Percentiles rank a stretch among this genome's conserved stretches.
Conservation (phyloP, 2,888 invertebrate genomes). For the Drosophila diplacantha region DNA sequence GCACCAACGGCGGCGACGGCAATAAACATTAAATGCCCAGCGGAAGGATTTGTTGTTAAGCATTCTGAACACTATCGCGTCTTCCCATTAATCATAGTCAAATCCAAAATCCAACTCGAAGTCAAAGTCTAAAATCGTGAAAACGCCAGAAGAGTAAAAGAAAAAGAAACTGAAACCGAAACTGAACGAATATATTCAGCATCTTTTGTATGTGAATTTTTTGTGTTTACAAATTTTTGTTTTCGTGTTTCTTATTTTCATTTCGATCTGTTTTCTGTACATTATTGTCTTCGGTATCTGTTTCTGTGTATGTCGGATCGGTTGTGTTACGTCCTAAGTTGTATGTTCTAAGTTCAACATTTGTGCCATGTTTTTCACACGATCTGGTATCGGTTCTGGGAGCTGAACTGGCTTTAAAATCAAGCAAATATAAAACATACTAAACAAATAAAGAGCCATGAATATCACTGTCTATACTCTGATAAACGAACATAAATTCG, state of each 20-base stretch:
- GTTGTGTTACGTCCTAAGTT: constrained; percentile 35
- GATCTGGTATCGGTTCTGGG: constrained; percentile 34
- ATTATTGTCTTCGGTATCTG: constrained; percentile 20
- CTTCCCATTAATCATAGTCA: constrained; percentile 40
- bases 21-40: constrained; percentile 24
- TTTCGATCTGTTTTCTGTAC: constrained; percentile 36
- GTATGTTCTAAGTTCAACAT: constrained; percentile 44
- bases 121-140: constrained; percentile 11
- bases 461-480: constrained; percentile 45
- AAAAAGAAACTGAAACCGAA: constrained; percentile 17
- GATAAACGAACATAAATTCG: constrained; percentile 47
- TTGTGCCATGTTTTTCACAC: constrained; percentile 52
- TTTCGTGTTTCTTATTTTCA: constrained; percentile 9
- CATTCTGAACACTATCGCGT: constrained; percentile 38
- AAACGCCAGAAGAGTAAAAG: constrained; percentile 20
- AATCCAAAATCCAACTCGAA: neutral
- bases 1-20: constrained; percentile 23
- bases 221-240: constrained; percentile 24
- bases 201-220: constrained; percentile 37
- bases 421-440: constrained; percentile 37
- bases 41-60: constrained; percentile 40
- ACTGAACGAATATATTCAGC: constrained; percentile 25
- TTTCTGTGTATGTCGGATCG: constrained; percentile 28
- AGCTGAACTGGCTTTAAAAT: constrained; percentile 34
- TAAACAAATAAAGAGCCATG: constrained; percentile 36